Evolutionary conservation across 2,888 invertebrate genomes (phyloP), one percentile per base, ranked within the genome.

Genomic region (Hypselothyrea guttata): DNA sequence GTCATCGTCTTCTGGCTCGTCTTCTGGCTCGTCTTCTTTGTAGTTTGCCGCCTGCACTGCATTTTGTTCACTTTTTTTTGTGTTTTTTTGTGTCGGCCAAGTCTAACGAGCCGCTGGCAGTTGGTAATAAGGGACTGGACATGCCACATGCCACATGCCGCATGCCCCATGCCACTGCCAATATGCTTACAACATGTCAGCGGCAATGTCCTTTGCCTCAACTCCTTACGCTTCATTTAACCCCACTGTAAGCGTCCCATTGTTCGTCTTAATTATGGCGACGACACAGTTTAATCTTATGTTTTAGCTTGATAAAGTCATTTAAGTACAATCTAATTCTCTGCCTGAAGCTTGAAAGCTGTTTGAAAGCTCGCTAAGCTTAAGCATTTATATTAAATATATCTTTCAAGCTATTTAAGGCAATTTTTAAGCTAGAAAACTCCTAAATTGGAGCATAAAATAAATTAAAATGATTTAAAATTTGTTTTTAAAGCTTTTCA

Each of bases 261-360:
- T 66, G 69, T 70, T 76, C 72, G 79, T 82, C 84, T 86, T 74
- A 64, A 70, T 86, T 84, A 86, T 76, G 66, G 55, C 28, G 9
- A 33, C 9, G 7, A 18, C 28, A 31, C 48, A 40, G 38, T 7
- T n/a, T 34, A 1, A 12, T 40, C 12, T 7, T 40, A 30, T n/a
- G 22, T 22, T 22, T 22, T 22, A 22, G n/a, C n/a, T n/a, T n/a
- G n/a, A n/a, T n/a, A n/a, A n/a, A n/a, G n/a, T n/a, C n/a, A n/a
- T n/a, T n/a, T n/a, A n/a, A n/a, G n/a, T n/a, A n/a, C n/a, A n/a
- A n/a, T n/a, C n/a, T n/a, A n/a, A n/a, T n/a, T n/a, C n/a, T n/a
- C n/a, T n/a, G n/a, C n/a, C n/a, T n/a, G n/a, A n/a, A n/a, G n/a
- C n/a, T n/a, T n/a, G n/a, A n/a, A n/a, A n/a, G n/a, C n/a, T n/a